Evolutionary conservation across 2,888 invertebrate species (phyloP), one percentile per base, ranked within the genome.

Genomic region (Neria commutata): DNA sequence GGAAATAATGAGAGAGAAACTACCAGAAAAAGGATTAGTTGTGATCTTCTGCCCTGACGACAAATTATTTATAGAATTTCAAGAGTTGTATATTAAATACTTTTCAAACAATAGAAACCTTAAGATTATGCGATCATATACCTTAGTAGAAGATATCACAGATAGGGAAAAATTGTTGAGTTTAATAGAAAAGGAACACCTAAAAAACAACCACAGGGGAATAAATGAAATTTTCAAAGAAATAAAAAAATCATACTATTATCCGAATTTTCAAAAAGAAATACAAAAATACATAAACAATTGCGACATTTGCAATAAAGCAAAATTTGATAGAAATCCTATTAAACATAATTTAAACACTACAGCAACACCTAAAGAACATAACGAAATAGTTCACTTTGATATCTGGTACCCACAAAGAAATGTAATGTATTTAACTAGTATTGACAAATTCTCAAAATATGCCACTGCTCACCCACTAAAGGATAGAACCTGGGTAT

Each of bases 121-220:
- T 11, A 29, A 29, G 11, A 29, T 29, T 8, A 8, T 29, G 11
- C 6, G 11, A 29, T 29, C 29, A 29, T 8, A 29, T 11, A 8
- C 11, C 6, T 29, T 29, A 8, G 11, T 29, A 29, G 29, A 29
- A 29, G 29, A 21, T 56, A 19, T 49, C 40, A 40, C 19, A 34
- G 48, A 53, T 5, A 53, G 52, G 50, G 33, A 50, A 3, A n/a
- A 26, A 6, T 33, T 45, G 11, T 24, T 16, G 10, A 23, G 23
- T 14, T 45, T 11, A 21, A 56, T 56, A 29, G 42, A 54, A 49
- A 58, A 23, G 26, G 42, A 53, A 42, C 49, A 54, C 34, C 33
- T 5, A 10, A 47, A 33, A 47, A 53, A 58, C 33, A 54, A 58
- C 19, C 58, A 54, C 14, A 54, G 45, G 16, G 49, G 52, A 10